phyloP scores from a whole-genome alignment of 2,797 vertebrate genomes.

The Scleropages formosus region DNA sequence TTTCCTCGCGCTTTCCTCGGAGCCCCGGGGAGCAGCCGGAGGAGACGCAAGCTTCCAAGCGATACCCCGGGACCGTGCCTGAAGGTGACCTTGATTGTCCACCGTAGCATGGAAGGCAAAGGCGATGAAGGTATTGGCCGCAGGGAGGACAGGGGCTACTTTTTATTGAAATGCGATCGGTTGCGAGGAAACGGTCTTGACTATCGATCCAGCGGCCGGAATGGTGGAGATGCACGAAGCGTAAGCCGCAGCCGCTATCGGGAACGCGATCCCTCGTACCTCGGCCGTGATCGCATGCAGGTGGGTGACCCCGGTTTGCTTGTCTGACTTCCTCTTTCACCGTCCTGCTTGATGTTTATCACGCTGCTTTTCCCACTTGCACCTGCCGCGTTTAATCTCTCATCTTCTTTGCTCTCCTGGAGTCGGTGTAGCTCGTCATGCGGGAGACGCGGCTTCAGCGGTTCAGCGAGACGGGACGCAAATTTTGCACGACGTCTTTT shows the following conservation, averaged over 20 bases:
- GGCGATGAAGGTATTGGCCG: background rate
- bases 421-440: slow-evolving; percentile 24
- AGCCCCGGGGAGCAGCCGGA: slow-evolving; percentile 19
- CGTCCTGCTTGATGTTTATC: slow-evolving; percentile 13
- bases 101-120: slow-evolving; percentile 17
- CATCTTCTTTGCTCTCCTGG: background rate
- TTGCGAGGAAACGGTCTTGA: slow-evolving; percentile 20
- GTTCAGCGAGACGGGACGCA: background rate
- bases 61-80: slow-evolving; percentile 21
- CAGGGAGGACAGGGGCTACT: background rate
- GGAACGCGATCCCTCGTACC: background rate
- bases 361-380: slow-evolving; percentile 3
- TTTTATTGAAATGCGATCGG: slow-evolving; percentile 28
- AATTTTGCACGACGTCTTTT: background rate
- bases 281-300: background rate
- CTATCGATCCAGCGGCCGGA: slow-evolving; percentile 34
- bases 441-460: background rate
- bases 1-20: slow-evolving; percentile 16
- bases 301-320: background rate
- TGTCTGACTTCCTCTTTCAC: background rate
- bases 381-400: background rate
- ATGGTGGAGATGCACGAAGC: slow-evolving; percentile 6
- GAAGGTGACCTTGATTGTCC: slow-evolving; percentile 32
- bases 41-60: slow-evolving; percentile 19
- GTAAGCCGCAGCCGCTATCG: background rate